phyloP scores from a whole-genome alignment of 2,113 vertebrate species.

The Noctilio leporinus region DNA sequence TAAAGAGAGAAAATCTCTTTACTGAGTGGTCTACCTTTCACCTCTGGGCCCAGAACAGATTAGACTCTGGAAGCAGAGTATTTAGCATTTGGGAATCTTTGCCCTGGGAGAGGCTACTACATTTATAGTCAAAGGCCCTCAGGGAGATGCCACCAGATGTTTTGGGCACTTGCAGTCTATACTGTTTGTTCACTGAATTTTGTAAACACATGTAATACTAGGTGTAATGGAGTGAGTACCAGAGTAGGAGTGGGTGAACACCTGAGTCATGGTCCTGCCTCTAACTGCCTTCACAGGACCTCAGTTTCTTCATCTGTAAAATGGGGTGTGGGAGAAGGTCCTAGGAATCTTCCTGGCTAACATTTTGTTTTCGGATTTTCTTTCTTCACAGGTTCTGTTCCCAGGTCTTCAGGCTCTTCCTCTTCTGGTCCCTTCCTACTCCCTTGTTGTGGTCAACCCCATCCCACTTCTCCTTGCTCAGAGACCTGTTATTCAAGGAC shows the following conservation, averaged over 20 bases:
- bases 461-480: neutral
- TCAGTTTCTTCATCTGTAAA: constrained; percentile 59
- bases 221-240: neutral
- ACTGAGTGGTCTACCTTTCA: neutral
- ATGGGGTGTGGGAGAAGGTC: too few relatives aligned
- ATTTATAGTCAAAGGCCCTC: neutral
- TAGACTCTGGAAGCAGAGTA: neutral
- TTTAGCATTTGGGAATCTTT: neutral
- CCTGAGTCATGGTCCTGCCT: neutral
- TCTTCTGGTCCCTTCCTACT: neutral
- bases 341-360: neutral
- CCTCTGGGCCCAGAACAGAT: neutral
- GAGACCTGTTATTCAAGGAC: neutral
- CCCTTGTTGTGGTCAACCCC: neutral
- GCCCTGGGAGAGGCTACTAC: neutral
- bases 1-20: neutral
- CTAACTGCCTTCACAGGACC: neutral
- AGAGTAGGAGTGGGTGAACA: neutral
- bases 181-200: neutral
- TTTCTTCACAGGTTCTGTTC: neutral
- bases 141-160: accelerated
- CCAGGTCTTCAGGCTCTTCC: neutral
- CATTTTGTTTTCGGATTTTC: neutral
- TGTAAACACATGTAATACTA: too few relatives aligned
- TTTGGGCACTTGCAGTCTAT: neutral